Evolutionary conservation across 2,888 invertebrate genomes (phyloP).

Genomic region (Microplitis deprimator): DNA sequence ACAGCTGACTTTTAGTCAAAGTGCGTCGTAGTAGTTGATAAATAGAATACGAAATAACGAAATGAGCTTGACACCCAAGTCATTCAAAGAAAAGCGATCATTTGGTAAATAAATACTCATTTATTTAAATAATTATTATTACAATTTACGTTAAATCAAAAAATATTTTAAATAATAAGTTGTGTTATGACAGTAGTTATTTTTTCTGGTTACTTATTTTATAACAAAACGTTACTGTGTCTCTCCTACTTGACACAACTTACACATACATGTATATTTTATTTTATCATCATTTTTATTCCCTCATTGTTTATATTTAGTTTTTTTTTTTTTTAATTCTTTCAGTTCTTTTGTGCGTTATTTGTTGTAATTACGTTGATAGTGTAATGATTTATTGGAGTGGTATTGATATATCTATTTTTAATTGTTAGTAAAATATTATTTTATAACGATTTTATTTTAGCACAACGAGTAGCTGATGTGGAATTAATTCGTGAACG

Average conservation of each 20-base stretch:
- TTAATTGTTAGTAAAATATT: background rate
- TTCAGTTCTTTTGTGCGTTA: background rate
- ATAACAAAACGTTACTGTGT: conserved; percentile 5
- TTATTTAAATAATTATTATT: background rate
- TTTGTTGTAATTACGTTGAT: conserved; percentile 3
- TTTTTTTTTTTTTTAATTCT: background rate
- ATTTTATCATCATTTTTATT: background rate
- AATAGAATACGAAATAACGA: conserved; percentile 34
- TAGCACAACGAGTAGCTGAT: conserved; percentile 63
- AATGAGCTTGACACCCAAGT: conserved; percentile 60
- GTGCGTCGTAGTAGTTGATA: conserved; percentile 49
- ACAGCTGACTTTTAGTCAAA: conserved; percentile 38
- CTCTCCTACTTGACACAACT: background rate
- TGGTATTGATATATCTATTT: background rate
- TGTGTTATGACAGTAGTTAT: background rate
- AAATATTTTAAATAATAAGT: background rate
- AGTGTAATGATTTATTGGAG: background rate
- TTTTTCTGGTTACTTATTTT: conserved; percentile 12
- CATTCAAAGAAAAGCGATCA: conserved; percentile 67
- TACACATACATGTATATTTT: background rate
- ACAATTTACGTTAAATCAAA: background rate
- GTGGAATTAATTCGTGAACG: conserved; percentile 62
- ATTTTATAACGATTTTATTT: conserved; percentile 24
- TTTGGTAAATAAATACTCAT: conserved; percentile 57
- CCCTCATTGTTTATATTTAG: background rate